phyloP scores from a whole-genome alignment of 23 tunicate species.

The Trididemnum nubilum region DNA sequence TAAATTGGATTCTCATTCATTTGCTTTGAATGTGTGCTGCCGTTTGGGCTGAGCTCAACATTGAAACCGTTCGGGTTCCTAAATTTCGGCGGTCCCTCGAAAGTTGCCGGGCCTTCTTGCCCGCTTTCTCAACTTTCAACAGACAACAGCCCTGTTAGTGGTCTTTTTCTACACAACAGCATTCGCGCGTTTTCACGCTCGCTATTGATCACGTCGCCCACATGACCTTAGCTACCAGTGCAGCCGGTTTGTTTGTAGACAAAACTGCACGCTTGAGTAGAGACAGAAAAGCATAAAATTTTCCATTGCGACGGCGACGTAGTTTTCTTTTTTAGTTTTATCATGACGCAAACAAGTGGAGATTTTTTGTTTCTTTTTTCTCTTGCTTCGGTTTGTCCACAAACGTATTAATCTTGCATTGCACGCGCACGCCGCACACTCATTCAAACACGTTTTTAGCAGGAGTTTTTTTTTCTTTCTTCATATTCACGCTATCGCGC shows the following conservation, averaged over 20 bases:
- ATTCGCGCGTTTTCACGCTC: background rate
- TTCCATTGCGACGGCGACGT: slow-evolving; percentile 33
- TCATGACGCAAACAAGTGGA: background rate
- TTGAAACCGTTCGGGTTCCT: too few species aligned
- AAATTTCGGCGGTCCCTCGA: too few species aligned
- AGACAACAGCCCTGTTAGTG: too few species aligned
- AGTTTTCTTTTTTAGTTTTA: background rate
- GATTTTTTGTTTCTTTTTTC: background rate
- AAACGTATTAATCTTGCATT: background rate
- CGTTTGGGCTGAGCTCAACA: too few species aligned
- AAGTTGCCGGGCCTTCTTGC: too few species aligned
- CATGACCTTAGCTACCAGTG: slow-evolving; percentile 7
- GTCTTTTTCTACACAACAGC: too few species aligned
- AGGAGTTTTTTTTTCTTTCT: background rate
- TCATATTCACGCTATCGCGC: background rate
- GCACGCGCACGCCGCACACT: background rate
- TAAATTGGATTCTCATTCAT: too few species aligned
- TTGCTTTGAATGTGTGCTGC: too few species aligned
- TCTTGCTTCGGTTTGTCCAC: background rate
- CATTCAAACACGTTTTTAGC: slow-evolving; percentile 17
- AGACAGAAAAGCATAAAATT: slow-evolving; percentile 16
- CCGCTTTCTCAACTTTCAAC: too few species aligned
- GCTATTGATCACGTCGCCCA: background rate
- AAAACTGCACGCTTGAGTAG: slow-evolving; percentile 44
- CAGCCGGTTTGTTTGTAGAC: slow-evolving; percentile 50